Base-by-base conservation (phyloP, 2,888 invertebrate genomes). In the Agonopterix heracliana region DNA sequence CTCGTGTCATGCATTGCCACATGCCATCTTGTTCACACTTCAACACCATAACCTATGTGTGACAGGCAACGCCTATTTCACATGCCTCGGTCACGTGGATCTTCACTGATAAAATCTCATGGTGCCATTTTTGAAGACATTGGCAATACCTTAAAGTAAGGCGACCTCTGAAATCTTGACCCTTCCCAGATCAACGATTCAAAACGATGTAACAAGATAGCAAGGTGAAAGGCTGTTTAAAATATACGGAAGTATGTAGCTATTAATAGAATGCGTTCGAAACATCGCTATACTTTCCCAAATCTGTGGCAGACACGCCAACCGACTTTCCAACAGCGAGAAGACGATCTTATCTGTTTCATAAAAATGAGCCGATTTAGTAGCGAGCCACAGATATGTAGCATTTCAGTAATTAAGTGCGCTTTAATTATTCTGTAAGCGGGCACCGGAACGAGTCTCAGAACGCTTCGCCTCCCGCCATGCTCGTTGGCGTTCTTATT, bases 321-420 rank as follows among this genome's bases (percentile, higher is more conserved):
- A 49, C 57, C 60, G 58, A 61, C 70, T 76, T 73, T 75, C 76
- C 73, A 74, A 59, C 64, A 51, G 50, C 50, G 55, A 59, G 26
- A 26, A 26, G 26, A 26, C 26, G 54, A 54, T 60, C 47, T 54
- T 55, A 57, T 57, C 60, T 54, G 46, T 50, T 53, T 66, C 60
- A 66, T 71, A 68, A 73, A 74, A 76, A 71, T 73, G 71, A 74
- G 66, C 69, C 66, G 73, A 71, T 73, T 78, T 71, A 72, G 66
- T 66, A 63, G 63, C 64, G 59, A 60, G 60, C 59, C 63, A 60
- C 67, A 71, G 68, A 73, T 71, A 69, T 70, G 68, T 70, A 64
- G 72, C 71, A 70, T 76, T 75, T 73, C 68, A 73, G 73, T 76
- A 78, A 79, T 81, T 78, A 81, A 76, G 66, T 56, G 59, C 63